Evolutionary conservation across 2,113 vertebrate species (phyloP).

Genomic region (Notarius quadriscutis): DNA sequence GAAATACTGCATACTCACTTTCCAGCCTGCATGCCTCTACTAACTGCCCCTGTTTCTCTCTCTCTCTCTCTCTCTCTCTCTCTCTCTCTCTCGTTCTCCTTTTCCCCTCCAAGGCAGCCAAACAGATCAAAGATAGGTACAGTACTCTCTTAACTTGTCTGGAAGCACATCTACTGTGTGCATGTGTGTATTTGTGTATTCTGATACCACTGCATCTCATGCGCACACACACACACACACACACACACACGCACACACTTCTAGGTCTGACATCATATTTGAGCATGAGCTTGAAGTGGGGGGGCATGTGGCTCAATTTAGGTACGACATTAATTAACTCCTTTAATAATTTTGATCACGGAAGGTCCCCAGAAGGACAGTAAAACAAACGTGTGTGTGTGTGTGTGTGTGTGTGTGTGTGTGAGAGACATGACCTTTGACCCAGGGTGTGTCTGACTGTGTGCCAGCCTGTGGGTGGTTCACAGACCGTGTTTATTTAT

Average conservation of each 20-base stretch:
- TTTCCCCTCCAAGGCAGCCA: conserved; percentile 85
- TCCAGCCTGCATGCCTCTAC: conserved; percentile 77
- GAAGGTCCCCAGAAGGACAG: too few species aligned
- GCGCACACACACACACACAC: neutral
- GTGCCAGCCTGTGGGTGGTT: neutral
- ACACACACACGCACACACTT: neutral
- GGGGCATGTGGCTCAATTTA: too few species aligned
- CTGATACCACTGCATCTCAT: neutral
- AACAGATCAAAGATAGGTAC: conserved; percentile 97
- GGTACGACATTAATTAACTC: too few species aligned
- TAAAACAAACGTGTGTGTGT: neutral
- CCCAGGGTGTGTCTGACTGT: conserved; percentile 16
- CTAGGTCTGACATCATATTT: neutral
- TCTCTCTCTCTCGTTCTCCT: conserved; percentile 68
- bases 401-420: neutral
- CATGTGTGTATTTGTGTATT: conserved; percentile 10
- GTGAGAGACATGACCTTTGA: conserved; percentile 19
- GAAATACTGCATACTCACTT: conserved; percentile 52
- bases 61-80: conserved; percentile 69
- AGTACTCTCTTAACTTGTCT: conserved; percentile 73
- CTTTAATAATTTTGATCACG: too few species aligned
- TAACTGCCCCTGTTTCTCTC: conserved; percentile 65
- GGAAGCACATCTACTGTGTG: conserved; percentile 25
- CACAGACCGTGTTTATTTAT: neutral
- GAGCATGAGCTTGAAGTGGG: too few species aligned